phyloP scores from a whole-genome alignment of 2,113 vertebrate genomes.

The Marmota flaviventris region DNA sequence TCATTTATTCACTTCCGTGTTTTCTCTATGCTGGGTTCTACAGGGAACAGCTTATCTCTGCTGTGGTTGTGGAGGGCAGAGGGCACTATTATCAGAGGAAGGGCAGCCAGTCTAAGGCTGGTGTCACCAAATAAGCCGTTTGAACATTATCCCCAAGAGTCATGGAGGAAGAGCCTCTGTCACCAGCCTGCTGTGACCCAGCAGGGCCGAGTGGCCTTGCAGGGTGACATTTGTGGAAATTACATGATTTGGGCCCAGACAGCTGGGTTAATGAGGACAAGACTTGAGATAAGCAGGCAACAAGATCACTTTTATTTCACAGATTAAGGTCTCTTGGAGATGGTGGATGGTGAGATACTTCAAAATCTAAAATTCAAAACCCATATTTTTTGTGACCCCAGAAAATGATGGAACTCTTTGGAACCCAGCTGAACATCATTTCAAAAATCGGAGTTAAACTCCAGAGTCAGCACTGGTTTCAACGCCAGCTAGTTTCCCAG shows the following conservation, averaged over 20 bases:
- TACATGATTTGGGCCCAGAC: neutral
- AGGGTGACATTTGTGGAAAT: neutral
- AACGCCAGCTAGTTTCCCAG: neutral
- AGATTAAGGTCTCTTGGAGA: neutral
- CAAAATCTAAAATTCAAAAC: slow-evolving; percentile 9
- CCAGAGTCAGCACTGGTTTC: neutral
- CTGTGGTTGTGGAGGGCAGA: neutral
- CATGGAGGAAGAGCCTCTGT: neutral
- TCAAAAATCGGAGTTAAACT: neutral
- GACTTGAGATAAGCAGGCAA: neutral
- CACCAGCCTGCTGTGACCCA: neutral
- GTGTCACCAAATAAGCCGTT: neutral
- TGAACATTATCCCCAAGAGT: neutral
- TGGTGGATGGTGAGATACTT: neutral
- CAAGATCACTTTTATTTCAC: neutral
- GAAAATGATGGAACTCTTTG: neutral
- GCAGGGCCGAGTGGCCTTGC: neutral
- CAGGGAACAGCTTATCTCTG: neutral
- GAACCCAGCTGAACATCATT: neutral
- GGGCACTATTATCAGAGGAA: neutral
- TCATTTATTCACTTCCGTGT: neutral
- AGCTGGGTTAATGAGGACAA: neutral
- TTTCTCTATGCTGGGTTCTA: neutral
- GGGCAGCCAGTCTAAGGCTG: neutral
- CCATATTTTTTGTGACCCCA: neutral